Base-by-base conservation (phyloP, 2,888 invertebrate species). In the Epinotia demarniana region DNA sequence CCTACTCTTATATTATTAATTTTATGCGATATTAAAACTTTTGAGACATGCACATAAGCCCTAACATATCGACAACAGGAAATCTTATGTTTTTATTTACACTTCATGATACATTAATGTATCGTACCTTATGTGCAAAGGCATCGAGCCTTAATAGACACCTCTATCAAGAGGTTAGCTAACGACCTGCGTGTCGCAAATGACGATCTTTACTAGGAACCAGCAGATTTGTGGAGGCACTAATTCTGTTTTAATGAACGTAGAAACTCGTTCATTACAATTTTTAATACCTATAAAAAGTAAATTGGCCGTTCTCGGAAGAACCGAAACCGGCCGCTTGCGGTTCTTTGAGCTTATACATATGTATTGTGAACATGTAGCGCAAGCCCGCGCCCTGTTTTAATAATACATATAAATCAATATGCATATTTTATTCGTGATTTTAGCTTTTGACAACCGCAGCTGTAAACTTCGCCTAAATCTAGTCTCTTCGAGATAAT, bases 291-390 rank as follows among this genome's bases (percentile, higher is more conserved):
- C 53, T 53, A 81, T 82, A 87, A 89, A 89, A 89, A 89, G 78
- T 80, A 84, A 89, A 89, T 89, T 87, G 84, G 79, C 82, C 77
- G 74, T 81, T 82, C 79, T 79, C 73, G 66, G 79, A 82, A 81
- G 77, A 75, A 78, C 79, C 68, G 72, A 75, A 63, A 66, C 73
- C 79, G 81, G 82, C 83, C 82, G 83, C 46, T 71, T 71, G 70
- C 70, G 70, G 70, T 71, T 71, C 62, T 62, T 62, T 62, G n/a
- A 53, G 53, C 61, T 71, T 33, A 71, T 71, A 71, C 62, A 71
- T 71, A 62, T 71, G 60, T 71, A 71, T 71, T 16, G 49, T 62
- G 49, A 19, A 19, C 62, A 61, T 46, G 69, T 69, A 27, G 69
- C 43, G 23, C 58, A 39, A n/a, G 27, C 12, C 11, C 18, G n/a